Conservation (phyloP, 2,797 vertebrate species). For the Enteromius viviparus region DNA sequence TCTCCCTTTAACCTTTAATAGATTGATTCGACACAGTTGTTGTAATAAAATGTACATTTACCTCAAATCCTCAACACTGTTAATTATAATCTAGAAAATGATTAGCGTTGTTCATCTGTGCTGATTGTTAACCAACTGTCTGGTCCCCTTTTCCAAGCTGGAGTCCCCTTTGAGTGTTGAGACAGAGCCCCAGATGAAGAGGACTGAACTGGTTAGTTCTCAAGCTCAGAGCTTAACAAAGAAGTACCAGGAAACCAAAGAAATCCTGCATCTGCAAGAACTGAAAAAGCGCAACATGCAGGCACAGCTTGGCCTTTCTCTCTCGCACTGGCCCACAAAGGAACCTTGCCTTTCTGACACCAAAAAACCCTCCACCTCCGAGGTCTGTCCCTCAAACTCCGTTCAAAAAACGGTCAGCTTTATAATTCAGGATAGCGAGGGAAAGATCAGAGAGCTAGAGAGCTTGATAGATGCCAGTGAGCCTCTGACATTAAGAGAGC, state of each 20-base stretch:
- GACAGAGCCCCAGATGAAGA: slow-evolving; percentile 84
- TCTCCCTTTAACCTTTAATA: slow-evolving; percentile 51
- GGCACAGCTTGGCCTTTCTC: slow-evolving; percentile 84
- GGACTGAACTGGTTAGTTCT: slow-evolving; percentile 84
- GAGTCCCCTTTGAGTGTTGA: slow-evolving; percentile 84
- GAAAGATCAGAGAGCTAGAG: slow-evolving; percentile 76
- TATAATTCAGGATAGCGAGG: slow-evolving; percentile 71
- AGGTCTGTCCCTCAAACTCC: slow-evolving; percentile 68
- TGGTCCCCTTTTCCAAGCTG: slow-evolving; percentile 90
- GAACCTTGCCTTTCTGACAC: slow-evolving; percentile 77
- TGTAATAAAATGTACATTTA: slow-evolving; percentile 63
- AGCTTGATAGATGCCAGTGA: slow-evolving; percentile 66
- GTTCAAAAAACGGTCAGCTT: slow-evolving; percentile 72
- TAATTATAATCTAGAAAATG: slow-evolving; percentile 55
- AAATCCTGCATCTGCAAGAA: slow-evolving; percentile 86
- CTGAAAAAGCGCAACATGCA: slow-evolving; percentile 86
- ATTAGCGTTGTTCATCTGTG: slow-evolving; percentile 77
- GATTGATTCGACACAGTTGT: slow-evolving; percentile 43
- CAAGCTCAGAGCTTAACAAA: slow-evolving; percentile 86
- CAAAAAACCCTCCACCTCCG: slow-evolving; percentile 59
- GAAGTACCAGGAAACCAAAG: slow-evolving; percentile 89
- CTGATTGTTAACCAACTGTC: slow-evolving; percentile 88
- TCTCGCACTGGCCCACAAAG: slow-evolving; percentile 75
- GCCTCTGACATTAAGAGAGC: slow-evolving; percentile 71
- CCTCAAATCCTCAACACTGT: slow-evolving; percentile 53